Evolutionary conservation across 2,888 invertebrate genomes (phyloP).

Genomic region (Ligdia adustata): DNA sequence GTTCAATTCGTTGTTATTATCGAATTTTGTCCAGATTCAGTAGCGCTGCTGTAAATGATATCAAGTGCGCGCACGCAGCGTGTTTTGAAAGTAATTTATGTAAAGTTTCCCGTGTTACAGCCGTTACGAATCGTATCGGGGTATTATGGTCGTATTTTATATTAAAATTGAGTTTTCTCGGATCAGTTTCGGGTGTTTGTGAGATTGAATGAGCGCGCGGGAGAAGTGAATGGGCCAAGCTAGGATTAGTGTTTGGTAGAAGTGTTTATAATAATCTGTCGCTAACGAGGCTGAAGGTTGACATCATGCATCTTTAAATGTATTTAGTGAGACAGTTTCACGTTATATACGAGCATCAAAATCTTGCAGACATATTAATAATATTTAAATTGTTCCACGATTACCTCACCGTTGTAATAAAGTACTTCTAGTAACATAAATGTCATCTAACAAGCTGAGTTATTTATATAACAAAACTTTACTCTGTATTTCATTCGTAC

Average conservation of each 20-base stretch:
- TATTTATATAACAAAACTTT: too few species aligned
- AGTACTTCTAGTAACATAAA: too few species aligned
- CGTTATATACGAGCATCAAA: too few species aligned
- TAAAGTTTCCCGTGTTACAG: constrained; percentile 29
- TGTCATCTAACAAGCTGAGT: too few species aligned
- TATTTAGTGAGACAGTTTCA: too few species aligned
- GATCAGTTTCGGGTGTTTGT: constrained; percentile 19
- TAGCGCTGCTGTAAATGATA: constrained; percentile 35
- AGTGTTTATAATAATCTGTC: constrained; percentile 12
- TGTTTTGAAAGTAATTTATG: constrained; percentile 33
- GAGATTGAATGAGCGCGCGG: constrained; percentile 7
- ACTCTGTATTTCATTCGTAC: too few species aligned
- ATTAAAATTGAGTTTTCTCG: constrained; percentile 29
- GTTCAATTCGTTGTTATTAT: constrained; percentile 8
- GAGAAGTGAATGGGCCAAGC: constrained; percentile 6
- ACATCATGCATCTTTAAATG: neutral
- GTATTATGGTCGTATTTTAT: constrained; percentile 23
- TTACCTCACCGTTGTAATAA: too few species aligned
- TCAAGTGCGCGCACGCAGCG: constrained; percentile 26
- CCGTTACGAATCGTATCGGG: constrained; percentile 30
- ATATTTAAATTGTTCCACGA: too few species aligned
- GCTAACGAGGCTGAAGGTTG: constrained; percentile 3
- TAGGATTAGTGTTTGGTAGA: constrained; percentile 8
- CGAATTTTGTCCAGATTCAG: constrained; percentile 17
- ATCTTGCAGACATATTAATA: too few species aligned